A percentile compares a stretch with the other conserved stretches of the same genome.
Evolutionary conservation across 2,888 invertebrate species (phyloP).

Genomic region (Rhingia rostrata): DNA sequence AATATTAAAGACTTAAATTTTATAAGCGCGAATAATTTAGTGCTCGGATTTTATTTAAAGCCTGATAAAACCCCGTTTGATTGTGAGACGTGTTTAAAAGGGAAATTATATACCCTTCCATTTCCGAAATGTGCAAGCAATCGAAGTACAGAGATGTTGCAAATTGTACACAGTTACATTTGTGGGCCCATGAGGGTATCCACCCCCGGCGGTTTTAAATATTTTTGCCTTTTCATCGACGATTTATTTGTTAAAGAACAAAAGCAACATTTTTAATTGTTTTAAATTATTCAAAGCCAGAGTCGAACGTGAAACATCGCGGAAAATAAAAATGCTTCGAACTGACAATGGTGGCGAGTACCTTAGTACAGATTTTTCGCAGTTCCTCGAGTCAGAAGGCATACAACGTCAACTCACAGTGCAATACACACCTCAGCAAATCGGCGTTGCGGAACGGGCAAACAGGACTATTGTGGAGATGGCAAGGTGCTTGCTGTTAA

Average conservation of each 20-base stretch:
- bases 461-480: too few species aligned
- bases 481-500: too few species aligned
- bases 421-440: too few species aligned
- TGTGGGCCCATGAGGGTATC: too few species aligned
- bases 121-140: not conserved
- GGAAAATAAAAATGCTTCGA: slow-evolving; percentile 2
- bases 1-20: slow-evolving; percentile 4
- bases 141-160: too few species aligned
- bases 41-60: slow-evolving; percentile 12
- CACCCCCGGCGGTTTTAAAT: slow-evolving; percentile 15
- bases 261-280: not conserved
- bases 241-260: slow-evolving; percentile 13
- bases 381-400: too few species aligned
- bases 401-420: too few species aligned
- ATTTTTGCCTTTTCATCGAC: slow-evolving; percentile 17
- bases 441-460: too few species aligned
- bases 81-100: slow-evolving; percentile 30
- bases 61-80: not conserved
- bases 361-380: too few species aligned
- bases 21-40: slow-evolving; percentile 11
- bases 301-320: not conserved
- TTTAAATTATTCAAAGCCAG: slow-evolving; percentile 5
- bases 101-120: slow-evolving; percentile 23
- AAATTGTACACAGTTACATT: too few species aligned
- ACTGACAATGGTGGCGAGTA: slow-evolving; percentile 12